These are phyloP conservation scores for Leptura quadrifasciata DNA, from an alignment of 2,888 invertebrate species.

Conservation along the genomic window DNA sequence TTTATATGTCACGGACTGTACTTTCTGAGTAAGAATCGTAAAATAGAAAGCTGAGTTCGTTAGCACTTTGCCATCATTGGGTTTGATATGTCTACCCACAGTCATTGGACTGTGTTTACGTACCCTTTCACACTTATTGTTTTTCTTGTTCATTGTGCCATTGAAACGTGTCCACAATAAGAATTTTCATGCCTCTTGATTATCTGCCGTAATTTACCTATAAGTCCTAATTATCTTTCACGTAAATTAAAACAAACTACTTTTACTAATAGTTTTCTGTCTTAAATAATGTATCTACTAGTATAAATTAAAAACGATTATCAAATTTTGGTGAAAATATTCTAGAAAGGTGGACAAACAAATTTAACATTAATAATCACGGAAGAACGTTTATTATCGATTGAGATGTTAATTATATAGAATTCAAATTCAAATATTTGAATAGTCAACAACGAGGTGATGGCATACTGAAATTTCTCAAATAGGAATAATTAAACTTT, in stretches of 20 bases:
- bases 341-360: neutral
- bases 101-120: conserved; percentile 38
- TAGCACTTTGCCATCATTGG: conserved; percentile 57
- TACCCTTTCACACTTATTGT: neutral
- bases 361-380: neutral
- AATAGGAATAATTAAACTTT: too few relatives aligned
- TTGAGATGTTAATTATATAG: neutral
- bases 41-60: conserved; percentile 69
- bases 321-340: neutral
- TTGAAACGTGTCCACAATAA: conserved; percentile 27
- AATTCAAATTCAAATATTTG: neutral
- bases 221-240: neutral
- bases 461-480: neutral
- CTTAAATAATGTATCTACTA: neutral
- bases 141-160: conserved; percentile 35
- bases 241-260: neutral
- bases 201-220: neutral
- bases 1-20: conserved; percentile 52
- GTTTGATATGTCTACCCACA: conserved; percentile 34
- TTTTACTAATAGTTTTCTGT: neutral
- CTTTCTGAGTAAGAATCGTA: conserved; percentile 58
- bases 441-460: neutral
- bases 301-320: neutral
- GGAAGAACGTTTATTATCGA: neutral
- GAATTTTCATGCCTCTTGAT: neutral